Evolutionary conservation across 2,888 invertebrate species (phyloP), one percentile per base, ranked within the genome.

Genomic region (Eristalinus sepulchralis): DNA sequence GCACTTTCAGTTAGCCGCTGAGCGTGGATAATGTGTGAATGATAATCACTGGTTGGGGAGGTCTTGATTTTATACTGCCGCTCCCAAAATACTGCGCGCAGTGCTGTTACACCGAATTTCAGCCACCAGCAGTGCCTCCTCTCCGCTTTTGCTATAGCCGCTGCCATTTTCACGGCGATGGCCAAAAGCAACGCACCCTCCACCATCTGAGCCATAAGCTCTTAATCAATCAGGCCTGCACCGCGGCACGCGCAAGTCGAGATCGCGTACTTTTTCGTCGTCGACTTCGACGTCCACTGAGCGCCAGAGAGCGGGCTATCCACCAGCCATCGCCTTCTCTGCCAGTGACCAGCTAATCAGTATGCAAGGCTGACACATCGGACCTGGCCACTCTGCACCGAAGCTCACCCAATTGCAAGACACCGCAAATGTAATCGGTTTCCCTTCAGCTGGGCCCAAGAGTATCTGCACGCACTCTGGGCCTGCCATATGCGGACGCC

Each of bases 61-160:
- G 90, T 89, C 88, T 91, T 90, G 91, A 91, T 92, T 93, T 93
- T 93, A 93, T 93, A 93, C 92, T 91, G 92, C 91, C 92, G 92
- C 92, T 92, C 92, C 92, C 90, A 91, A 89, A 89, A 88, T 79
- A 88, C 73, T 59, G 13, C 8, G 47, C 62, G 11, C 27, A 34
- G 39, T 60, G 62, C 11, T 64, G 47, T 39, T 68, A 75, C 66
- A 73, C 78, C 73, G 75, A 81, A 82, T 82, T 70, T 47, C 62
- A 71, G 47, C 70, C 20, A 33, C 31, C 22, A 34, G 27, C 67
- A 17, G 47, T 34, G 71, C 72, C 80, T 84, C 84, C 72, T 68
- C 72, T 59, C 68, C 59, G 36, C 77, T 59, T 73, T 79, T 71
- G 75, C 39, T 17, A 47, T 47, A 64, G 62, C 66, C 62, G 22